Evolutionary conservation across 2,113 vertebrate species (phyloP).

Genomic region (Triplophysa siluroides): DNA sequence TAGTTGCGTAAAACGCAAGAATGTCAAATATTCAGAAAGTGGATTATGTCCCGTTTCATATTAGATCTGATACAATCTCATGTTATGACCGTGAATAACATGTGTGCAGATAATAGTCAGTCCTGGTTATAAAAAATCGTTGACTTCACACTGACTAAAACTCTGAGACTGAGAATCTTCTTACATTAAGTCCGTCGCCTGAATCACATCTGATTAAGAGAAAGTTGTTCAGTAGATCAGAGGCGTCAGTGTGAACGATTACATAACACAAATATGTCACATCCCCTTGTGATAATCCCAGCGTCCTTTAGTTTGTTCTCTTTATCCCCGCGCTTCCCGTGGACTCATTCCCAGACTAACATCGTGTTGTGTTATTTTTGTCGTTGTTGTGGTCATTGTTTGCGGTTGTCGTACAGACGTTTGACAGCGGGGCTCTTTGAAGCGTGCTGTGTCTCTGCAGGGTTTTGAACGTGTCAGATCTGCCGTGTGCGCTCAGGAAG

Average conservation of each 20-base stretch:
- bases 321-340: too few relatives aligned
- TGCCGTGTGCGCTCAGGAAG: conserved; percentile 41
- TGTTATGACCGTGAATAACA: conserved; percentile 5
- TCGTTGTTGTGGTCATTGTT: conserved; percentile 3
- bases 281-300: not conserved
- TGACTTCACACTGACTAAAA: conserved; percentile 12
- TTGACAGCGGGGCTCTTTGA: not conserved
- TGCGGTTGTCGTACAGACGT: not conserved
- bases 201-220: not conserved
- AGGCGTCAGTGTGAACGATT: not conserved
- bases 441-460: conserved; percentile 24
- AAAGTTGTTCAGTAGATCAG: not conserved
- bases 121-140: conserved; percentile 60
- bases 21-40: conserved; percentile 51
- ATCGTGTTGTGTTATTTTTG: not conserved
- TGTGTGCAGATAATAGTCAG: conserved; percentile 46
- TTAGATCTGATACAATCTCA: conserved; percentile 2
- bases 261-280: not conserved
- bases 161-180: not conserved
- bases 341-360: not conserved
- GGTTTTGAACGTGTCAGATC: not conserved
- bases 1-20: conserved; percentile 45
- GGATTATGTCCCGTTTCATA: conserved; percentile 30
- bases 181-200: not conserved
- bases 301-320: not conserved